These are phyloP conservation scores for Dendrolimus pini DNA, from an alignment of 2,888 invertebrate species.

Conservation along the genomic window DNA sequence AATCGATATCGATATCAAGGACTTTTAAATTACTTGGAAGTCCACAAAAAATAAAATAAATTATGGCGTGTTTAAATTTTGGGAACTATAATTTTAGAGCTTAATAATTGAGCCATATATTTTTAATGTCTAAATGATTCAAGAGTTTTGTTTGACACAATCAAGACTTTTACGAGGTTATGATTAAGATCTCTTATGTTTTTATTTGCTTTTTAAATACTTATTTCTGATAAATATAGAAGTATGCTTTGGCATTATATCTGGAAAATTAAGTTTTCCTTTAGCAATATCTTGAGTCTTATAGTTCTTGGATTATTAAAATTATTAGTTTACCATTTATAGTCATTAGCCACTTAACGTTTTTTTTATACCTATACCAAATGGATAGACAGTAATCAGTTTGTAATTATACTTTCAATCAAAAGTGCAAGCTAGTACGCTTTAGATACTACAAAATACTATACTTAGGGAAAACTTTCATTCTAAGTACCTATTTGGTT, in stretches of 20 bases:
- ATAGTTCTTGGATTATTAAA: too few species aligned
- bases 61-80: neutral
- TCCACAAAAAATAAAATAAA: neutral
- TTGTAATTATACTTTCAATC: too few species aligned
- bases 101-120: conserved; percentile 5
- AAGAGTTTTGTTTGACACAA: neutral
- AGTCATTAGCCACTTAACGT: too few species aligned
- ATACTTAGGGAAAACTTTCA: too few species aligned
- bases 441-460: too few species aligned
- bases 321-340: too few species aligned
- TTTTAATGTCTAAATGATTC: conserved; percentile 3
- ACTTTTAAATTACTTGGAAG: neutral
- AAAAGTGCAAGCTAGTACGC: too few species aligned
- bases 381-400: too few species aligned
- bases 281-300: too few species aligned
- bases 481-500: too few species aligned
- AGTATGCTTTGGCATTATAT: neutral
- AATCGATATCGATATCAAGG: neutral
- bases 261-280: too few species aligned
- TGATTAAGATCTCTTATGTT: conserved; percentile 6
- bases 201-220: conserved; percentile 3
- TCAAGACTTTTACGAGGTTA: neutral
- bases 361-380: too few species aligned
- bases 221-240: neutral
- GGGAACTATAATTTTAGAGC: conserved; percentile 2